Evolutionary conservation across 2,113 vertebrate species (phyloP), one percentile per base, ranked within the genome.

Genomic region (Prolemur simus): DNA sequence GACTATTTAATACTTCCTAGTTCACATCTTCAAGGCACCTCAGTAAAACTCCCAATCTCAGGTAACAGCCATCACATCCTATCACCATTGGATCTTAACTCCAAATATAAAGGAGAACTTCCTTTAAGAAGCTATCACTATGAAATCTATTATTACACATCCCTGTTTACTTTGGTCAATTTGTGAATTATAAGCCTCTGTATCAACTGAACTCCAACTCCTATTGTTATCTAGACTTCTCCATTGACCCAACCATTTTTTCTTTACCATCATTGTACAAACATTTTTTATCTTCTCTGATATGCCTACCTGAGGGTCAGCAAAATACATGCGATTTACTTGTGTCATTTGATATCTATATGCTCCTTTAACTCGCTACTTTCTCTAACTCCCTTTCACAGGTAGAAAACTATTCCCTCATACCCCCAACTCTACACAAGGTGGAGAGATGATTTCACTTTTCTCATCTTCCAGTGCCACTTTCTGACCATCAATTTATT

Each of bases 371-470:
- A 10, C 56, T 87, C 18, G 27, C 17, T 12, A 4, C 0, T 25
- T 73, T 87, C n/a, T 32, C 7, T 12, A 23, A 18, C 8, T 14
- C 27, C 20, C 6, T 45, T 0, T 58, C 29, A 74, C 5, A 3
- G 10, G 39, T 8, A 71, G 21, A 8, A 56, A 5, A 27, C 21
- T 64, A 54, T 54, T 54, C 32, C 18, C 9, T 64, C 17, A 12
- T n/a, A 64, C 7, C 3, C 20, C 8, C 34, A 25, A 32, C 1
- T 37, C 1, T 37, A 15, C 45, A 23, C 1, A 54, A n/a, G 29
- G 2, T 42, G 27, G 37, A 20, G 17, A 56, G n/a, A 21, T 47
- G 37, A 64, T 18, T 37, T 64, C 18, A 56, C 21, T 80, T 92
- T 78, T n/a, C 66, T 82, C 8, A 56, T 14, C 5, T 27, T 92